phyloP scores from a whole-genome alignment of 2,888 invertebrate species.

The Hetaerina titia region DNA sequence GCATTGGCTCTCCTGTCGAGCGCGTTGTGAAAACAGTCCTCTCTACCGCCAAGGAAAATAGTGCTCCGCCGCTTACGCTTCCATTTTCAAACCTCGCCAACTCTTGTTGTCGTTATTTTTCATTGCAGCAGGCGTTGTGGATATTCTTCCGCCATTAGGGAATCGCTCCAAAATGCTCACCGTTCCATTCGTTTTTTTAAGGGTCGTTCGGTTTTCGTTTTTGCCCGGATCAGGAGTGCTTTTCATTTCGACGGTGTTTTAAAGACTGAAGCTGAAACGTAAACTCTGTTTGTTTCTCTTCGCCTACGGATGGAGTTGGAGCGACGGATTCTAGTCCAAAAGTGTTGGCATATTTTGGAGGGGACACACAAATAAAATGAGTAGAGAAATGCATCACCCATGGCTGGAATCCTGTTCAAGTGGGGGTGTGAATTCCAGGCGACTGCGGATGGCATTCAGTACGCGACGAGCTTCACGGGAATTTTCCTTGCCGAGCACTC shows the following conservation, averaged over 20 bases:
- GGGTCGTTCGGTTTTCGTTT: not conserved
- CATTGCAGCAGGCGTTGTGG: not conserved
- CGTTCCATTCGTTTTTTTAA: not conserved
- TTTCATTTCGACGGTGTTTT: conserved; percentile 8
- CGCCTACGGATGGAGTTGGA: not conserved
- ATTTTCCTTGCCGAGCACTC: not conserved
- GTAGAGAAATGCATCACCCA: not conserved
- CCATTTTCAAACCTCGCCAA: not conserved
- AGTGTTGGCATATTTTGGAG: not conserved
- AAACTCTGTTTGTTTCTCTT: not conserved
- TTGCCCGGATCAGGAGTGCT: not conserved
- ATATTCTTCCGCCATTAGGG: not conserved
- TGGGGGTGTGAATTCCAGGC: not conserved
- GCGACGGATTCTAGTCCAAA: not conserved
- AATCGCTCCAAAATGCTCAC: not conserved
- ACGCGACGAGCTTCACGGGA: not conserved
- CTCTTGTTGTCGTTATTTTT: not conserved
- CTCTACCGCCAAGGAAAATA: not conserved
- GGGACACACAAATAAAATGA: not conserved
- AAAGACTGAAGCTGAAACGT: conserved; percentile 4
- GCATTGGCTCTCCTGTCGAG: not conserved
- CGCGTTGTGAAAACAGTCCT: not conserved
- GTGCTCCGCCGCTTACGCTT: not conserved
- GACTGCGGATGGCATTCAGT: not conserved
- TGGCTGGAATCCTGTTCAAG: no score